Evolutionary conservation across 2,797 vertebrate species (phyloP).

Genomic region (Galago senegalensis): DNA sequence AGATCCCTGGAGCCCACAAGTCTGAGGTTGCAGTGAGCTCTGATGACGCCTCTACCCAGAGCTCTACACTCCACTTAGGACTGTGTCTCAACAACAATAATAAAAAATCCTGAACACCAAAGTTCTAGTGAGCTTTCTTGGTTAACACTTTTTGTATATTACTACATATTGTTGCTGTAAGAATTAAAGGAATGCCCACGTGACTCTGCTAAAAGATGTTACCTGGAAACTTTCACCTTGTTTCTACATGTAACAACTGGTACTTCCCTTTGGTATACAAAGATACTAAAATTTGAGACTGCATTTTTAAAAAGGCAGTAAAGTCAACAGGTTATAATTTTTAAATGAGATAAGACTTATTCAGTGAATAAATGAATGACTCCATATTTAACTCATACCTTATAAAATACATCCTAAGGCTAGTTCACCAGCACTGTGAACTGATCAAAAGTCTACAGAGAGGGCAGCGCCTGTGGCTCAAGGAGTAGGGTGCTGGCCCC

Average conservation of each 20-base stretch:
- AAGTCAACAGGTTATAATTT: background rate
- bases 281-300: constrained; percentile 30
- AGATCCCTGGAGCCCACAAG: too few species aligned
- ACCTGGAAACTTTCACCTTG: background rate
- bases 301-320: background rate
- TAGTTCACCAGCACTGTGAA: background rate
- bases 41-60: too few species aligned
- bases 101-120: background rate
- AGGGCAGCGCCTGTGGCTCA: background rate
- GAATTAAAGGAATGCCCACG: background rate
- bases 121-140: background rate
- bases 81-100: too few species aligned
- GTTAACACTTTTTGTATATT: background rate
- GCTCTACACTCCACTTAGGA: too few species aligned
- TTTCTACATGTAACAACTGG: background rate
- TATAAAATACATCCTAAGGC: background rate
- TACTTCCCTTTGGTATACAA: background rate
- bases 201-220: background rate
- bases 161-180: background rate
- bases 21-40: too few species aligned
- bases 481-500: too few species aligned
- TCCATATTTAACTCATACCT: background rate
- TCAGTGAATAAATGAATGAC: background rate
- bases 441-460: background rate
- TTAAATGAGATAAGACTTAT: background rate